These are phyloP conservation scores for Ectobius pallidus DNA, from an alignment of 2,888 invertebrate species.

Conservation along the genomic window DNA sequence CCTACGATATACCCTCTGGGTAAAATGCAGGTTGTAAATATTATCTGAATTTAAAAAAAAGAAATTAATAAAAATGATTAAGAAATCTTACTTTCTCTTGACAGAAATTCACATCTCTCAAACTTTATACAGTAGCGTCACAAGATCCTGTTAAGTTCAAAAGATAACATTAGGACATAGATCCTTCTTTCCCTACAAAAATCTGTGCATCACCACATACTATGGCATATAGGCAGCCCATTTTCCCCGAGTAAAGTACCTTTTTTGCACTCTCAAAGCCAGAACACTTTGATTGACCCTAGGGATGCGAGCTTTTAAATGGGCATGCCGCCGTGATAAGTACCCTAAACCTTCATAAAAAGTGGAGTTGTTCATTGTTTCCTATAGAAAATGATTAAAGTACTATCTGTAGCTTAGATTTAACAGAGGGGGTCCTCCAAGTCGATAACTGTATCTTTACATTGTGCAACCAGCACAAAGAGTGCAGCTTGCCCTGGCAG, in stretches of 20 bases:
- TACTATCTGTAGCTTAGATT: conserved; percentile 2
- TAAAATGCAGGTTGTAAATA: too few species aligned
- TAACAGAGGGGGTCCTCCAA: background rate
- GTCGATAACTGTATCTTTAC: background rate
- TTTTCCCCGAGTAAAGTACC: background rate
- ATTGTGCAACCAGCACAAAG: background rate
- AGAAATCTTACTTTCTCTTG: too few species aligned
- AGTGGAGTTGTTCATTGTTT: background rate
- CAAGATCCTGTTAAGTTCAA: too few species aligned
- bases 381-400: conserved; percentile 8
- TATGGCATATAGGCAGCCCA: background rate
- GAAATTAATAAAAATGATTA: too few species aligned
- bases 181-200: too few species aligned
- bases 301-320: conserved; percentile 6
- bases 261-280: background rate
- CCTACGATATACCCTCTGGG: too few species aligned
- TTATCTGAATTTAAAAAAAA: too few species aligned
- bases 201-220: too few species aligned
- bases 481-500: too few species aligned
- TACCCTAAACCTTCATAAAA: background rate
- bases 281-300: conserved; percentile 2
- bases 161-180: too few species aligned
- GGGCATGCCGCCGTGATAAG: background rate
- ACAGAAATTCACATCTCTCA: too few species aligned
- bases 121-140: too few species aligned